Evolutionary conservation across 2,113 vertebrate species (phyloP), one percentile per base, ranked within the genome.

Genomic region (Greenwoodochromis staneri): DNA sequence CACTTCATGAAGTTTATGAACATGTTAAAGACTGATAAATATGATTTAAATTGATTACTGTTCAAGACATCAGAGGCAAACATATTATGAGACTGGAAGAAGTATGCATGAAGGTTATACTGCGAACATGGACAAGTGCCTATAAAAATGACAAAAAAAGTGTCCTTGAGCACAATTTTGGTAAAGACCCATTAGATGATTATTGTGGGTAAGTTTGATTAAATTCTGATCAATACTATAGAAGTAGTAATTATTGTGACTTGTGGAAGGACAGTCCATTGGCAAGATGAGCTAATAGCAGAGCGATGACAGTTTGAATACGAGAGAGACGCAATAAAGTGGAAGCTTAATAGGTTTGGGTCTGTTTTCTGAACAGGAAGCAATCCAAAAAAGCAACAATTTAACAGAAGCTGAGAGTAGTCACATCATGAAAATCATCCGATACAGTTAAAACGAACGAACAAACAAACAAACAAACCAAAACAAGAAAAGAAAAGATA

Each of bases 371-470:
- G 34, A 34, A 31, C 9, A 45, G 2, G 27, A 24, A 10, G 2
- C 24, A 49, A 36, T 71, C 49, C 17, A 55, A 34, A 73, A 9
- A 8, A 6, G 31, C 9, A 57, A 76, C 40, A 47, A 29, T 2
- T 2, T 47, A 27, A 8, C 6, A 34, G 21, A 81, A 31, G 57
- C 38, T 14, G 53, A 7, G 5, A 34, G 16, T 16, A 6, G 5
- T 87, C 86, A 92, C 31, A 88, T 42, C 80, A 85, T 53, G 55
- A 89, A 55, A 31, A 78, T 42, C 40, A 36, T 82, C 40, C 3
- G 57, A 82, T 63, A 80, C 59, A 69, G 92, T 59, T 45, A 9
- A 1, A 45, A 42, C 3, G 5, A 21, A 57, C 1, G 0, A 29
- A 57, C 3, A 0, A 59, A 59, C 12, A 1, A 57, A 16, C 27